Conservation (phyloP, 2,888 invertebrate genomes). For the Tigriopus californicus region DNA sequence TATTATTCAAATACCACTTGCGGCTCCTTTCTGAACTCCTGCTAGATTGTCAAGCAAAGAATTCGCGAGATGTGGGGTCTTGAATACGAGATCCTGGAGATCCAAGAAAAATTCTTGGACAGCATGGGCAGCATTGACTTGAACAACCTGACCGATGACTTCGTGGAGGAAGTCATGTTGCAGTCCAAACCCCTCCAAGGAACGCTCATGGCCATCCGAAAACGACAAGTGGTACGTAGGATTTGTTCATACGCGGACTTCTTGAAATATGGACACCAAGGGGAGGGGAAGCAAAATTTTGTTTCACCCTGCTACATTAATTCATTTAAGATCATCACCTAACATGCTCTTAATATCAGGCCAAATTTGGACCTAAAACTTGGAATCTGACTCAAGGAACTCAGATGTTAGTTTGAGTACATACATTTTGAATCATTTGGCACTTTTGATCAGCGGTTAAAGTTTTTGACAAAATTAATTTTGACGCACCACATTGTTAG, state of each 20-base stretch:
- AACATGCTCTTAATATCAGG: too few relatives aligned
- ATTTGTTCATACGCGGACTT: background rate
- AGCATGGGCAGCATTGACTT: slow-evolving; percentile 12
- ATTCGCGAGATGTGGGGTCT: slow-evolving; percentile 13
- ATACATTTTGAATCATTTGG: too few relatives aligned
- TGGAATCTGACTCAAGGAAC: too few relatives aligned
- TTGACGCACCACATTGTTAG: too few relatives aligned
- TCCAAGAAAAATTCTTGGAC: slow-evolving; percentile 12
- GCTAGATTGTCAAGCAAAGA: background rate
- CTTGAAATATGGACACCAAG: too few relatives aligned
- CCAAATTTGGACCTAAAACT: too few relatives aligned
- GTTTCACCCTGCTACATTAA: too few relatives aligned
- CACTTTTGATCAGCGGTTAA: too few relatives aligned
- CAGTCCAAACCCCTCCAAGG: slow-evolving; percentile 15
- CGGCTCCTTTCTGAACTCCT: background rate
- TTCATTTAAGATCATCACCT: too few relatives aligned
- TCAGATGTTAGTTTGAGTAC: too few relatives aligned
- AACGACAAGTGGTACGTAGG: slow-evolving; percentile 3
- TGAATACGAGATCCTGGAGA: slow-evolving; percentile 12
- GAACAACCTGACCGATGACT: slow-evolving; percentile 13
- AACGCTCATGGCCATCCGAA: slow-evolving; percentile 6
- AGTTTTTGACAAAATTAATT: too few relatives aligned
- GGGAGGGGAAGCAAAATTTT: too few relatives aligned
- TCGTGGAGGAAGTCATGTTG: slow-evolving; percentile 15
- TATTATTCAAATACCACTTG: background rate